Base-by-base conservation (phyloP, 2,888 invertebrate genomes). In the Autographa gamma region DNA sequence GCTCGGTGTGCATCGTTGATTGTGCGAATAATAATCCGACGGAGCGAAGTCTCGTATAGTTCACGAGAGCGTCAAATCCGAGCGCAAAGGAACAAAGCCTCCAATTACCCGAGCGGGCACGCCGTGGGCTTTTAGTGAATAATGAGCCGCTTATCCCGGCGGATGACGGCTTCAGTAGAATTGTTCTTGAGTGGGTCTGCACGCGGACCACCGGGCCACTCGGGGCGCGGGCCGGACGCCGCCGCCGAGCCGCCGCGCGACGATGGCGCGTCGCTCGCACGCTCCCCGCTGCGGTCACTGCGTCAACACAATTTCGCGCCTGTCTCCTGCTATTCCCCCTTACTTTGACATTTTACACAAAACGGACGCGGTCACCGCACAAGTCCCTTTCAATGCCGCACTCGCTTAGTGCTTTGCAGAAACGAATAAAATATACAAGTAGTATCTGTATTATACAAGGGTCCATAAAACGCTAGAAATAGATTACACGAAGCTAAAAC, bases 121-220 rank as follows among this genome's bases (percentile, higher is more conserved):
- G 95, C 94, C 91, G 93, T 94, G 93, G 92, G 94, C 94, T 94
- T 95, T 95, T 94, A 94, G 94, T 94, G 93, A 94, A 94, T 95
- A 95, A 95, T 95, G 94, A 94, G 93, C 92, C 92, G 94, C 93
- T 95, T 95, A 94, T 93, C 92, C 93, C 90, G 84, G 86, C 85
- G 90, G 90, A 92, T 92, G 93, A 93, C 91, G 93, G 92, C 89
- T 92, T 90, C 92, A 91, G 92, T 93, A 88, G 91, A 92, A 94
- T 90, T 92, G 93, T 92, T 91, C 89, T 90, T 87, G 92, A 93
- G 92, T 92, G 89, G 90, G 90, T 83, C 88, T 85, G 88, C 65
- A 66, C 68, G 73, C 85, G 85, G 93, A 92, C 93, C 93, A 91
- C 93, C 92, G 89, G 85, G 79, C 77, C 81, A 65, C 76, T 69